Conservation (phyloP, 37 sponge, comb jelly and placozoan genomes). For the Geodia barretti region DNA sequence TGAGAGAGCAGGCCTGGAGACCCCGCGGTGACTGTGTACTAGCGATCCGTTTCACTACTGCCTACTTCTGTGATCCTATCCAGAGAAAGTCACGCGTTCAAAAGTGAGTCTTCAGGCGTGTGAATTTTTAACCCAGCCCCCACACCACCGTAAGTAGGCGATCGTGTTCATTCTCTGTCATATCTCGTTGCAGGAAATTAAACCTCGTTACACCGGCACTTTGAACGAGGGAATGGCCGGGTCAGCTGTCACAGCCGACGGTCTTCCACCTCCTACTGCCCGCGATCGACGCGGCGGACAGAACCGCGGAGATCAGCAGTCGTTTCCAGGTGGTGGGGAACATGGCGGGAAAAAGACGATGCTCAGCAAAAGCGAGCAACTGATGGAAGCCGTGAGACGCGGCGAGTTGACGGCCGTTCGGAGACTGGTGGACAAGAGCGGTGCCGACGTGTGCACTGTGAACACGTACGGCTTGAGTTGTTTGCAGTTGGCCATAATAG, state of each 20-base stretch:
- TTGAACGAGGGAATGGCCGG: not conserved
- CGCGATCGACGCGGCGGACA: too few relatives aligned
- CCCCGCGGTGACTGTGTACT: not conserved
- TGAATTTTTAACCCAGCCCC: too few relatives aligned
- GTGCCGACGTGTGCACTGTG: constrained; percentile 33
- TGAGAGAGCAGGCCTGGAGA: too few relatives aligned
- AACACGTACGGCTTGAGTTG: constrained; percentile 46
- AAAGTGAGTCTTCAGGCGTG: not conserved
- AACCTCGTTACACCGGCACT: not conserved
- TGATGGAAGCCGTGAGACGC: constrained; percentile 34
- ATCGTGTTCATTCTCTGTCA: too few relatives aligned
- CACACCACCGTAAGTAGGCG: too few relatives aligned
- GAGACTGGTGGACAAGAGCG: constrained; percentile 37
- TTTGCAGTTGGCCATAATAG: constrained; percentile 68
- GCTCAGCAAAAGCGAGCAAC: constrained; percentile 24
- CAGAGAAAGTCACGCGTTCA: not conserved
- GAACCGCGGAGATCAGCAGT: too few relatives aligned
- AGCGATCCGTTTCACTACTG: too few relatives aligned
- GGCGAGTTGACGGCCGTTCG: constrained; percentile 54
- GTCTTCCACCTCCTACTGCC: too few relatives aligned
- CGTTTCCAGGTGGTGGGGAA: not conserved
- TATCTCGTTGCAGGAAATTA: not conserved
- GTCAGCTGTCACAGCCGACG: not conserved
- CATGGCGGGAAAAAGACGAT: not conserved
- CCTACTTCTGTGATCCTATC: not conserved